Evolutionary conservation across 2,888 invertebrate species (phyloP), one percentile per base, ranked within the genome.

Genomic region (Campaea margaritaria): DNA sequence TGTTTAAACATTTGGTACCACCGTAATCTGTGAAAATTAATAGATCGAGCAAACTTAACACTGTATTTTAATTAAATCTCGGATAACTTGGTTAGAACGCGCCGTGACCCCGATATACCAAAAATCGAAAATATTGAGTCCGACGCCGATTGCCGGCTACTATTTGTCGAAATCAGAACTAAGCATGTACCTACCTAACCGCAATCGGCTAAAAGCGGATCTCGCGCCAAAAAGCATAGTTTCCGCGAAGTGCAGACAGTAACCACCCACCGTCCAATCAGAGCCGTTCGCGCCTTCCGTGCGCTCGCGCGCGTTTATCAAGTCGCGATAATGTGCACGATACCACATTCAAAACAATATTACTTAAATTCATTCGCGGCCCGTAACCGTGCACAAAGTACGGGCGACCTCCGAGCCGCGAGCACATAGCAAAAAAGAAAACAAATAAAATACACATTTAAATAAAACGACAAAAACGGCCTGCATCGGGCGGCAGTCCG

Each of bases 251-350:
- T 72, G 70, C 65, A 62, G 60, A 67, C 3, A 21, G 5, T 21
- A 21, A 21, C 21, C 21, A 5, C 60, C 75, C 73, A 81, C 79
- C 74, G 76, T 73, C 90, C 89, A 91, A 91, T 91, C 89, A 89
- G 79, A 87, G 76, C 74, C 73, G 83, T 77, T 83, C 84, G 89
- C 84, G 88, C 82, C 77, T 78, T 80, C 78, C 84, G 81, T 72
- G 72, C 77, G 87, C 76, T 79, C 84, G 86, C 86, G 87, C 86
- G 86, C 81, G 76, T 86, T 86, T 87, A 87, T 89, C 83, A 85
- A 87, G 78, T 55, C 74, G 70, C 81, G 85, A 86, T 83, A 87
- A 84, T 78, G 78, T 72, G 70, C 73, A 67, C 73, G 70, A 69
- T 70, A 70, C 75, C 60, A 67, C 65, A 76, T 74, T 73, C 74